Conservation (phyloP, 2,888 invertebrate genomes). For the Lasioglossum pauxillum region DNA sequence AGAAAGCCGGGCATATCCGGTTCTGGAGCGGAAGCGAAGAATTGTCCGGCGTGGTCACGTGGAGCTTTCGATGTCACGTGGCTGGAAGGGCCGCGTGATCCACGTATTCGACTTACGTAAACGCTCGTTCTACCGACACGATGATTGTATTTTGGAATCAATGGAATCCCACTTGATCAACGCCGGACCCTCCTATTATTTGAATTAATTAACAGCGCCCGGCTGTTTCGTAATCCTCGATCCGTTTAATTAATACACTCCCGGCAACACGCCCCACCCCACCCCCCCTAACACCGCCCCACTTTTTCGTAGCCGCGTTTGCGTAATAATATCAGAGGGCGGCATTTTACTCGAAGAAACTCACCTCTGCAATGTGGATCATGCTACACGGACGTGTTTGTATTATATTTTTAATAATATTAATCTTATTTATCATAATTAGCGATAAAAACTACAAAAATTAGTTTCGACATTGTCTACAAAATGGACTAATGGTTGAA, state of each 20-base stretch:
- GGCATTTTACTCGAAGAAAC: neutral
- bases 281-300: neutral
- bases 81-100: constrained; percentile 33
- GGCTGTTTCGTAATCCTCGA: constrained; percentile 42
- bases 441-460: no score
- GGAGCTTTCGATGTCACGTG: constrained; percentile 33
- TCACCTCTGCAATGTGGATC: neutral
- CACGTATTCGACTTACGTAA: constrained; percentile 41
- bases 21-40: neutral
- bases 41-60: neutral
- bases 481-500: no score
- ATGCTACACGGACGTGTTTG: neutral
- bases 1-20: neutral
- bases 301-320: neutral
- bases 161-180: constrained; percentile 46
- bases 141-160: constrained; percentile 49
- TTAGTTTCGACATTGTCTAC: no score
- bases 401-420: no score
- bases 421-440: no score
- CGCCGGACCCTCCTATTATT: constrained; percentile 45
- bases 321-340: neutral
- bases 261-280: neutral
- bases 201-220: constrained; percentile 50
- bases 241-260: constrained; percentile 48
- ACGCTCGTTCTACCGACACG: constrained; percentile 6